phyloP scores from a whole-genome alignment of 2,888 invertebrate genomes.

The Aleiodes alternator region DNA sequence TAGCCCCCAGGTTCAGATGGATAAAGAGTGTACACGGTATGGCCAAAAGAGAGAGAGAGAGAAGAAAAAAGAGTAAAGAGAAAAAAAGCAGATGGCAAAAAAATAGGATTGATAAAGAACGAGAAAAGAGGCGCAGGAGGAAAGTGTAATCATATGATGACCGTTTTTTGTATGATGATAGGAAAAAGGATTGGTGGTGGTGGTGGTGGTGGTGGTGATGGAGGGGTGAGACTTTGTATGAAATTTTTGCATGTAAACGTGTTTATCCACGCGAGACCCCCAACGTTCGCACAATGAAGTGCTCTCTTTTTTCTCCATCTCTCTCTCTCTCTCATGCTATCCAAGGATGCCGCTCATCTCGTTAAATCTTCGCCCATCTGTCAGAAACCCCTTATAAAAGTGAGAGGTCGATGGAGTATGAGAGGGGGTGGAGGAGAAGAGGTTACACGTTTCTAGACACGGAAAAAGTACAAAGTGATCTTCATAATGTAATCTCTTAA shows the following conservation, averaged over 20 bases:
- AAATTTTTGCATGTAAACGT: constrained; percentile 59
- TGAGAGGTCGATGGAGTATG: constrained; percentile 17
- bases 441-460: constrained; percentile 51
- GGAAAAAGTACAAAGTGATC: constrained; percentile 63
- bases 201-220: constrained; percentile 26
- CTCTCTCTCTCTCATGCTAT: background rate
- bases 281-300: constrained; percentile 36
- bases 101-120: constrained; percentile 38
- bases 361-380: constrained; percentile 45
- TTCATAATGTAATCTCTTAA: constrained; percentile 71
- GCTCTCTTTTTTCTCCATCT: constrained; percentile 27
- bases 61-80: constrained; percentile 35
- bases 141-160: constrained; percentile 66
- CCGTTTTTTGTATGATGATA: constrained; percentile 60
- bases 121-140: constrained; percentile 39
- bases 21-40: constrained; percentile 50
- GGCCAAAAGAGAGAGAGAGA: constrained; percentile 35
- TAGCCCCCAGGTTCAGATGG: constrained; percentile 39
- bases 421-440: constrained; percentile 4
- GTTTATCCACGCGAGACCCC: constrained; percentile 46
- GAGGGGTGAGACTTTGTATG: constrained; percentile 44
- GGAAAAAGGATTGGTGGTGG: constrained; percentile 30
- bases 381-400: constrained; percentile 33
- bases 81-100: constrained; percentile 39
- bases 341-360: constrained; percentile 42